Evolutionary conservation across 1,140 invertebrate species (phyloP), one percentile per base, ranked within the genome.

Genomic region (Eueides isabella): DNA sequence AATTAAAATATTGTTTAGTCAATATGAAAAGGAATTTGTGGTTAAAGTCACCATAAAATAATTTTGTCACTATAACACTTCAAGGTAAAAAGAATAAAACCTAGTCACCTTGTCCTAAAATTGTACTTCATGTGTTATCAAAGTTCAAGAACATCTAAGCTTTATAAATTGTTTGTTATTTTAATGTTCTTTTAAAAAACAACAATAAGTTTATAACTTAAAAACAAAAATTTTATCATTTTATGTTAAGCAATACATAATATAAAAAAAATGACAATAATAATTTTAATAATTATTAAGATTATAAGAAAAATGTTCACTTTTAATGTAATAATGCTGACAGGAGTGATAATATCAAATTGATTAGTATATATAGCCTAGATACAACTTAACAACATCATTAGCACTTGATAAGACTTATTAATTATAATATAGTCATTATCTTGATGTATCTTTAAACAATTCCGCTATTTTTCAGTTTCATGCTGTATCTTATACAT

Each of bases 91-190:
- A 55, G 16, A 26, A 19, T 44, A 44, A 63, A 30, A 30, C 62
- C 62, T 63, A n/a, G 62, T 78, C 48, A 55, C 48, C 48, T 55
- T 55, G 48, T 23, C 48, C 48, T 55, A 55, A 55, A 55, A 55
- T 26, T 23, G 48, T 55, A 55, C 9, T 55, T 55, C 23, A 55
- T 55, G 23, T 55, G 48, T 55, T 55, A 55, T 55, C 48, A 55
- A 23, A 55, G 23, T 55, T 55, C 48, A 55, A 55, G 48, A 55
- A 55, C 19, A 55, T 55, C 12, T 55, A 12, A 55, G 9, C 48
- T 11, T 19, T 26, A 6, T 19, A 55, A 55, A 6, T 23, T 3
- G 9, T 2, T 55, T 12, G 35, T 12, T 55, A 16, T 55, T 55
- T 44, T n/a, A 44, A 9, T 44, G n/a, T 44, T 44, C 2, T 44